Evolutionary conservation across 2,113 vertebrate species (phyloP).

Genomic region (Aspiorhynchus laticeps): DNA sequence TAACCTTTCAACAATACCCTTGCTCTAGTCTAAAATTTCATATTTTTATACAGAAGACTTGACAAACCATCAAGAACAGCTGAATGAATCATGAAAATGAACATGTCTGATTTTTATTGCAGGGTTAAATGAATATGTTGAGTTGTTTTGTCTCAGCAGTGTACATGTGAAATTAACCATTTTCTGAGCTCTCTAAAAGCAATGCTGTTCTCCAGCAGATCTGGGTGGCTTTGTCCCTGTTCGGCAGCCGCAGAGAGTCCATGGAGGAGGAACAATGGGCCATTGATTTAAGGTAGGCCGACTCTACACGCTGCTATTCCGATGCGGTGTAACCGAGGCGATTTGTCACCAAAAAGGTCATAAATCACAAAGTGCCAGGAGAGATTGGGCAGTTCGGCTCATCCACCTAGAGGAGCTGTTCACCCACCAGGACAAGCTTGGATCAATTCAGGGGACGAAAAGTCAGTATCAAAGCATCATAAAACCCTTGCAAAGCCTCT

Average conservation of each 20-base stretch:
- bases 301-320: constrained; percentile 50
- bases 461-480: constrained; percentile 19
- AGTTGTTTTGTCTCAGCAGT: not conserved
- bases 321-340: constrained; percentile 56
- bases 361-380: constrained; percentile 67
- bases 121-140: not conserved
- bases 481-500: constrained; percentile 9
- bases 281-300: constrained; percentile 65
- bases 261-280: constrained; percentile 58
- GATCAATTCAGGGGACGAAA: constrained; percentile 16
- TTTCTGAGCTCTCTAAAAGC: constrained; percentile 20
- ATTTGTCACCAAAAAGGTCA: constrained; percentile 73
- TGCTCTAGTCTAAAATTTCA: not conserved
- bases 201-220: constrained; percentile 40
- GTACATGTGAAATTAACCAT: not conserved
- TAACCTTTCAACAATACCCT: not conserved
- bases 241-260: constrained; percentile 29
- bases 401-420: constrained; percentile 59
- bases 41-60: not conserved
- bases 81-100: not conserved
- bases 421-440: constrained; percentile 34
- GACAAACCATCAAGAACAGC: not conserved
- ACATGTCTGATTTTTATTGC: not conserved
- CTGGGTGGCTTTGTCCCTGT: constrained; percentile 51
- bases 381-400: constrained; percentile 54